Conservation (phyloP, 2,113 vertebrate species). For the Holacanthus passer region DNA sequence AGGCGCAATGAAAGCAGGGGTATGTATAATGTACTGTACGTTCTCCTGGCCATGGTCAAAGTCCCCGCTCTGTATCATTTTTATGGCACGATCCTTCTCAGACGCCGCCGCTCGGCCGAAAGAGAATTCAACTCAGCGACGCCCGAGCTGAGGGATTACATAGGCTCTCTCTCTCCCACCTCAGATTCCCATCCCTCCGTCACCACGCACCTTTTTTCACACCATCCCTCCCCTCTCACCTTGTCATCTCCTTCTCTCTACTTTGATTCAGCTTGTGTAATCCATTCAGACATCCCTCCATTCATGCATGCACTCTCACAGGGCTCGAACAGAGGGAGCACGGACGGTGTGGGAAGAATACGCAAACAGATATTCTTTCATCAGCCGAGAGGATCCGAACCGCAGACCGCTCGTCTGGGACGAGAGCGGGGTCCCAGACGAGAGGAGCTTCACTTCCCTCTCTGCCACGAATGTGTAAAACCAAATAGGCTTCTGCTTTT, state of each 20-base stretch:
- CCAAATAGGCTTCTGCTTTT: no score
- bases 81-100: conserved; percentile 75
- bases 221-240: conserved; percentile 25
- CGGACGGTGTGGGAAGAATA: conserved; percentile 1
- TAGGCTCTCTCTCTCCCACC: conserved; percentile 29
- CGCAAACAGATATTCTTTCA: background rate
- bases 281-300: conserved; percentile 38
- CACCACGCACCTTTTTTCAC: conserved; percentile 15
- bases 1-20: conserved; percentile 60
- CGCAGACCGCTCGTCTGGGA: no score
- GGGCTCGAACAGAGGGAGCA: conserved; percentile 7
- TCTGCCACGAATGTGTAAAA: no score
- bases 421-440: no score
- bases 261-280: conserved; percentile 46
- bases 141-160: conserved; percentile 25
- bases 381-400: background rate
- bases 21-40: conserved; percentile 65
- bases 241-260: conserved; percentile 1
- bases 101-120: conserved; percentile 36
- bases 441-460: no score
- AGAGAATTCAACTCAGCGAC: conserved; percentile 17
- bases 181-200: conserved; percentile 31
- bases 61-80: conserved; percentile 75
- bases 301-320: conserved; percentile 20
- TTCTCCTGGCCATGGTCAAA: conserved; percentile 60